Conservation (phyloP, 2,888 invertebrate genomes). For the Meghimatium bilineatum region DNA sequence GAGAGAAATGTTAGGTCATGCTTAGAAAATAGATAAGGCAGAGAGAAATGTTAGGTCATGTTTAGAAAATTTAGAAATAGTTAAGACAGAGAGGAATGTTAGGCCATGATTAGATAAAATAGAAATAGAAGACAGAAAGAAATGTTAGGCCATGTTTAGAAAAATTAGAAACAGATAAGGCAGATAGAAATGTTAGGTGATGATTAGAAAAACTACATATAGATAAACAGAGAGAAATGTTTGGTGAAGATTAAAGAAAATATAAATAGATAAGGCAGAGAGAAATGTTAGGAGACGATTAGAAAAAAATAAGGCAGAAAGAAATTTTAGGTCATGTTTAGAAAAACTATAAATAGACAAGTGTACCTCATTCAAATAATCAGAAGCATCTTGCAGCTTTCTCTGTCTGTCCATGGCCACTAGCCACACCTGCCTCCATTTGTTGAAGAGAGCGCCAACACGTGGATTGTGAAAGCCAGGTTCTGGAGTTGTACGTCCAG, state of each 20-base stretch:
- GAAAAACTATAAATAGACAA: too few species aligned
- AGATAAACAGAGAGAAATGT: background rate
- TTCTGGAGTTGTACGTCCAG: slow-evolving; percentile 80
- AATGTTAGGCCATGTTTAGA: background rate
- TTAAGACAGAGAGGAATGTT: background rate
- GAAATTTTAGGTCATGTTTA: background rate
- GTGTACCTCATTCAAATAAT: slow-evolving; percentile 80
- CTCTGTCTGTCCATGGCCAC: slow-evolving; percentile 97
- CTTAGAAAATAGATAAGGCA: background rate
- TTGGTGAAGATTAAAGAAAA: background rate
- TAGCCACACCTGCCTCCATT: slow-evolving; percentile 98
- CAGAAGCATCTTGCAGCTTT: slow-evolving; percentile 93
- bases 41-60: background rate
- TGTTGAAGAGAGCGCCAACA: slow-evolving; percentile 94
- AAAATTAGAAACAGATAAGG: background rate
- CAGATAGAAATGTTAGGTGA: background rate
- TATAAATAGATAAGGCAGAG: background rate
- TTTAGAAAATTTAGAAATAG: background rate
- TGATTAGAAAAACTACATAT: background rate
- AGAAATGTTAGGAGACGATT: background rate
- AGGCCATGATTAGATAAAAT: background rate
- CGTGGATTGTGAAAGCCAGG: slow-evolving; percentile 91
- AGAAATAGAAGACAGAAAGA: background rate
- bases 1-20: background rate
- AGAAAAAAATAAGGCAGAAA: background rate